Base-by-base conservation (phyloP, 1,140 invertebrate species). In the Euura saliciscinereae region DNA sequence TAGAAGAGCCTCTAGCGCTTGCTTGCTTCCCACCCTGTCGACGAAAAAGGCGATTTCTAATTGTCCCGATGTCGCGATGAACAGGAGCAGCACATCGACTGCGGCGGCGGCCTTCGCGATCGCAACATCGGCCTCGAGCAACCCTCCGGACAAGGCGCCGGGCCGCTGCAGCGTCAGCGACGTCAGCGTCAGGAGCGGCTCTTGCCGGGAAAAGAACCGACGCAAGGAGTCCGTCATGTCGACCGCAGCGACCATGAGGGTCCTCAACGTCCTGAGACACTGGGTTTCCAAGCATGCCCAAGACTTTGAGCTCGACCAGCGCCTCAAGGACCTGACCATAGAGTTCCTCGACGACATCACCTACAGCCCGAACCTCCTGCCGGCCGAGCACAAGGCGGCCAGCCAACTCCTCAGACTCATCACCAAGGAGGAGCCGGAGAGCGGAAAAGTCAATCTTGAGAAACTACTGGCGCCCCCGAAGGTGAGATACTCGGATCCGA, bases 91-190 rank as follows among this genome's bases (percentile, higher is more conserved):
- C 84, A 97, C 94, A 8, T 95, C 96, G 1, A 94, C 93, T 43
- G 96, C 96, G 11, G 95, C 96, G 10, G 93, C 93, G 13, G 97
- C 97, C 2, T 98, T 98, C 87, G 97, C 97, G 5, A 96, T 96
- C 7, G 96, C 96, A 1, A 97, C 96, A 0, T 96, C 95, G 6
- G 96, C 94, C 0, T 95, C 94, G 0, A 95, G 93, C 69, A 96
- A 95, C 81, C 94, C 94, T 2, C 86, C 93, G 0, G 92, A 93
- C 81, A 85, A 87, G 46, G 82, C 82, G 71, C 77, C 85, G 70
- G 74, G 78, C 13, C 68, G 71, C n/a, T 65, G 75, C 45, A 69
- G 81, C 84, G 3, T 83, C 83, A 7, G 82, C 74, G 65, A 88
- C 80, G 70, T 85, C 77, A 70, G 86, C 85, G 68, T 85, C 82